phyloP scores from a whole-genome alignment of 2,797 vertebrate species.

The Remorina albescens region DNA sequence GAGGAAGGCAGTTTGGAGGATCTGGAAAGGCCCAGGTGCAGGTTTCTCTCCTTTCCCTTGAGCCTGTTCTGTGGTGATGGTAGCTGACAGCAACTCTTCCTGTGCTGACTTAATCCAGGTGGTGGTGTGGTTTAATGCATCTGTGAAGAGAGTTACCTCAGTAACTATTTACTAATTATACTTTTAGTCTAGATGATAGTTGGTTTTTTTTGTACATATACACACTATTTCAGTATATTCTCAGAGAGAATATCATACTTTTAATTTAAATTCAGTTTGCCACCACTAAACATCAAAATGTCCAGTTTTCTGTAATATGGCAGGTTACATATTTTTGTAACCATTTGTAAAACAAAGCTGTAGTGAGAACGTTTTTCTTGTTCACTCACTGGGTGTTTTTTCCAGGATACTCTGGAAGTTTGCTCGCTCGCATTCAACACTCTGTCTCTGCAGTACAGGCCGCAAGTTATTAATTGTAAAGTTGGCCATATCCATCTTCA shows the following conservation, averaged over 20 bases:
- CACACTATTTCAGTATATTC: neutral
- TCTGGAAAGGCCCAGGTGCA: slow-evolving; percentile 87
- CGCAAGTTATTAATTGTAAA: slow-evolving; percentile 73
- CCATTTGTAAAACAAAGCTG: neutral
- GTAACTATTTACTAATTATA: neutral
- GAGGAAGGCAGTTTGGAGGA: slow-evolving; percentile 91
- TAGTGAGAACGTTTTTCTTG: neutral
- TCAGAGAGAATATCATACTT: neutral
- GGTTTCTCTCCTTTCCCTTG: slow-evolving; percentile 74
- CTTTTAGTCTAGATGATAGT: neutral
- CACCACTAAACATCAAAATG: neutral
- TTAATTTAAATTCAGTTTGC: neutral
- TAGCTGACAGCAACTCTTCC: slow-evolving; percentile 84
- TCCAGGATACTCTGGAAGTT: slow-evolving; percentile 83
- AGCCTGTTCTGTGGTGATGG: slow-evolving; percentile 70
- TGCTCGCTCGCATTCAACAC: slow-evolving; percentile 82
- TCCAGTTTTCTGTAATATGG: neutral
- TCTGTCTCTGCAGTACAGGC: slow-evolving; percentile 75
- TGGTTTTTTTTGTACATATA: neutral
- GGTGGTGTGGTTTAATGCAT: slow-evolving; percentile 90
- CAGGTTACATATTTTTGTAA: neutral
- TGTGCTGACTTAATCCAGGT: slow-evolving; percentile 91
- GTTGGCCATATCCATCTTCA: slow-evolving; percentile 82
- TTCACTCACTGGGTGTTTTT: slow-evolving; percentile 81
- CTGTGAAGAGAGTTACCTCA: slow-evolving; percentile 78